Base-by-base conservation (phyloP, 1,140 invertebrate genomes). In the Diabrotica virgifera region DNA sequence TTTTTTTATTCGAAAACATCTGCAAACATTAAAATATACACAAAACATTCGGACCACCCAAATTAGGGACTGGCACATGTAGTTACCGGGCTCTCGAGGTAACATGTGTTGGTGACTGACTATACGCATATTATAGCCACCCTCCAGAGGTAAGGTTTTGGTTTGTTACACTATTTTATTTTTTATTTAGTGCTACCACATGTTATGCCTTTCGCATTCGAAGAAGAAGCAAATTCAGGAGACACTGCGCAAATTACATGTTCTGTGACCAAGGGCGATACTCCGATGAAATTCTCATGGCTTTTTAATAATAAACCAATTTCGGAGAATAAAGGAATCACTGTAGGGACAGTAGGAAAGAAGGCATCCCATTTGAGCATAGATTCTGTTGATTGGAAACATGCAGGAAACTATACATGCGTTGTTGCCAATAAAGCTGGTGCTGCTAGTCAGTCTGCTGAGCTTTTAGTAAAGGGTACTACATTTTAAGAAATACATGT, bases 201-300 rank as follows among this genome's bases (percentile, higher is more conserved):
- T 67, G 73, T 76, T 37, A 52, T 65, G 36, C 74, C 71, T 36
- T 76, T 84, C 67, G 78, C 80, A 46, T 89, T 36, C 52, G 61
- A 63, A 40, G 82, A 87, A 11, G 86, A 87, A 71, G 84, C 88
- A 6, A 90, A 90, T 77, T 87, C 87, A 46, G 90, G 89, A 50
- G 88, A 90, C 64, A 84, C 84, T 70, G 85, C 85, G 52, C 86
- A 88, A 68, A 84, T 89, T 52, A 86, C 86, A 70, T 92, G 90
- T 77, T 82, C 87, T 64, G 87, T 91, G 38, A 85, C 86, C 12
- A 90, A 90, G 74, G 92, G 91, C 51, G 91, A 92, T 75, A 80
- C 88, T 68, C 90, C 90, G 5, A 79, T 92, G 61, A 87, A 85
- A 52, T 88, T 91, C 68, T 82, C 80, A 12, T 93, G 90, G 90